Base-by-base conservation (phyloP, 2,888 invertebrate species). In the Coremacera marginata region DNA sequence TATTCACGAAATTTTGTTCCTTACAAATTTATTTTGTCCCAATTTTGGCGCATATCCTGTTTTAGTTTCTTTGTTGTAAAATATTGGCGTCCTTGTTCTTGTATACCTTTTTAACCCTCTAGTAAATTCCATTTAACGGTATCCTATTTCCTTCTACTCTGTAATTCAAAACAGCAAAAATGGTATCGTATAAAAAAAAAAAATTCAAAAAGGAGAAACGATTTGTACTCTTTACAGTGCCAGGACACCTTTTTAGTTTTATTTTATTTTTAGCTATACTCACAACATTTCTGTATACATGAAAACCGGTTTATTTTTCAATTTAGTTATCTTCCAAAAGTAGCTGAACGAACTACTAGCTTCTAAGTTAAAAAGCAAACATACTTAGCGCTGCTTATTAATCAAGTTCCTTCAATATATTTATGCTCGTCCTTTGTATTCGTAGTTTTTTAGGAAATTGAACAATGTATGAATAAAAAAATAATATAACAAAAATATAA, bases 381-480 rank as follows among this genome's bases (percentile, higher is more conserved):
- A 22, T 22, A 8, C 55, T 22, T 22, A 55, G 55, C 19, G 7
- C 19, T 22, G 55, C 7, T 37, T 37, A 34, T 37, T 22, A 37
- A 44, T 34, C 8, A 68, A 71, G 55, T 57, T 55, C 14, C 27
- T 51, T 7, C 55, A 14, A 52, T 25, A 72, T 60, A 62, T 62
- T 72, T 37, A 60, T 60, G 60, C 60, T 44, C 62, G 60, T 22
- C 72, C 49, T 62, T 72, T 60, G 22, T 49, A 37, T 72, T 72
- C 25, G 22, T 60, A 60, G 72, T 62, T 37, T 19, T 62, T 72
- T 60, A 44, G 62, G 72, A 19, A 27, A 51, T 55, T 70, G 8
- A 14, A 60, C 62, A 49, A 25, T 72, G 49, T 37, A 22, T 60
- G 31, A 44, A 62, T 60, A 72, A 72, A 72, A 37, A 67, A 37